Base-by-base conservation (phyloP, 2,797 vertebrate species). In the Poecilia gillii region DNA sequence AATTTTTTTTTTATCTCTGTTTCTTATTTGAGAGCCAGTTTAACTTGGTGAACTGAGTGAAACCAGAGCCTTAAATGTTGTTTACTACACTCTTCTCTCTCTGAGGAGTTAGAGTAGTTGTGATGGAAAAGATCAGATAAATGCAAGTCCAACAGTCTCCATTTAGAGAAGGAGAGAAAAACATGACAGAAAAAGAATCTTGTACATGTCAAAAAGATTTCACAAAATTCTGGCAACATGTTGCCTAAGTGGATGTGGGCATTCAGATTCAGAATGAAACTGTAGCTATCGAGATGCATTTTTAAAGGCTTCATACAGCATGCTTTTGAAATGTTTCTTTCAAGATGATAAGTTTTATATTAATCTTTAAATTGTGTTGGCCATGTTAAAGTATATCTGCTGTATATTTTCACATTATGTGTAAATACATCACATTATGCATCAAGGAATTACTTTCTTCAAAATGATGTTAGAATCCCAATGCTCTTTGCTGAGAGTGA, bases 111-210 rank as follows among this genome's bases (percentile, higher is more conserved):
- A 0, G 82, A 82, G 86, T 87, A 41, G 85, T 77, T 85, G 85
- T 88, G 88, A 91, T 88, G 91, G 88, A 93, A 94, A 94, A 94
- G 90, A 91, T 94, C 91, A 92, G 89, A 94, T 87, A 87, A 82
- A 78, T 83, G 81, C 74, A 74, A 84, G 74, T 80, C 62, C 20
- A 84, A 77, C 81, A 62, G 68, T 78, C 55, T 81, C 73, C 43
- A 74, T 89, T 87, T 78, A 75, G 51, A 25, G 78, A 46, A 75
- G 73, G 47, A 71, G 49, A 43, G 47, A 59, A 72, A 80, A 73
- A 4, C 59, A 49, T 79, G 78, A 81, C 59, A 72, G 76, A 83
- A 84, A 82, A 79, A 68, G 74, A 82, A 80, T 28, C 47, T 75
- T 79, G 47, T 75, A 76, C 41, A 31, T 45, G 77, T 71, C 78